These are phyloP conservation scores for Lanius collurio DNA, from an alignment of 2,113 vertebrate species.

Conservation along the genomic window DNA sequence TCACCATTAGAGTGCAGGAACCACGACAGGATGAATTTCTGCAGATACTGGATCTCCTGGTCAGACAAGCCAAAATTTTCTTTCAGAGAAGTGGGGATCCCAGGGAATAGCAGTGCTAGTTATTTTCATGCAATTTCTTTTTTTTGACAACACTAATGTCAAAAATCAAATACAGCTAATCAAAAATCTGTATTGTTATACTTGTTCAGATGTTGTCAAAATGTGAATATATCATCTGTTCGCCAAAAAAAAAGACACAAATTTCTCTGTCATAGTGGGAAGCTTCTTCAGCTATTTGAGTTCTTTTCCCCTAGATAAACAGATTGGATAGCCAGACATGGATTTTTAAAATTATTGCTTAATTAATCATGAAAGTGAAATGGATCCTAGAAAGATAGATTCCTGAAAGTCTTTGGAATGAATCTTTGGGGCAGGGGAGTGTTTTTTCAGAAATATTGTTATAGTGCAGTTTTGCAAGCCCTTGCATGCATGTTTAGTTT, in stretches of 20 bases:
- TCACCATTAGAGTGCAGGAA: not conserved
- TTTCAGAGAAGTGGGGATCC: not conserved
- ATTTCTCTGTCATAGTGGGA: not conserved
- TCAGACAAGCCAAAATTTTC: not conserved
- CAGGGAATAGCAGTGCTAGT: not conserved
- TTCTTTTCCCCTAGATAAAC: not conserved
- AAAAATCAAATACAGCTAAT: not conserved
- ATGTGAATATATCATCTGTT: accelerated
- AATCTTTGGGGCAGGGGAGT: not conserved
- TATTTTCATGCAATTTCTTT: not conserved
- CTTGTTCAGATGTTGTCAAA: not conserved
- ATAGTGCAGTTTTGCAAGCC: not conserved
- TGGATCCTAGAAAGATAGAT: not conserved
- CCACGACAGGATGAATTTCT: not conserved
- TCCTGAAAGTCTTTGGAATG: not conserved
- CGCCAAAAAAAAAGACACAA: not conserved
- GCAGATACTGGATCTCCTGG: not conserved
- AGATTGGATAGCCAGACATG: not conserved
- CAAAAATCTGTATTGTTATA: not conserved
- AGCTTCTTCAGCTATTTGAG: not conserved
- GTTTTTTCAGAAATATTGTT: not conserved
- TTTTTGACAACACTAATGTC: not conserved
- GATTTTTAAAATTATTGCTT: not conserved
- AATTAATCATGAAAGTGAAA: not conserved
- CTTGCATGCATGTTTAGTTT: not conserved